A percentile compares a stretch with the other conserved stretches of the same genome.
Conservation (phyloP, 2,888 invertebrate genomes). For the Dexiosoma caninum region DNA sequence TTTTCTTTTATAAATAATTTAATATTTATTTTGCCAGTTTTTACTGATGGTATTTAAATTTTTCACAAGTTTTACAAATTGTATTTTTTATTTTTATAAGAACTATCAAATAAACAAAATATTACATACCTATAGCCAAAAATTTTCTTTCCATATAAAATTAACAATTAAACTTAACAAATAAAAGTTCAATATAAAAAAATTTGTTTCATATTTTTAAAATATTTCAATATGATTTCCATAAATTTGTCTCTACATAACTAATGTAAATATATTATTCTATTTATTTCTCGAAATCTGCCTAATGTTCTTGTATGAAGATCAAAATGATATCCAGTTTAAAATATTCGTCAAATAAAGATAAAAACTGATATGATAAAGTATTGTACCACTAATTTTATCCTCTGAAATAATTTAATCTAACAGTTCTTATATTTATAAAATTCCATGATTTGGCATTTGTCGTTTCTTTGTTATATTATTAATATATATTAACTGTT, state of each 20-base stretch:
- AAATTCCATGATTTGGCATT: background rate
- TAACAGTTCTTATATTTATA: too few species aligned
- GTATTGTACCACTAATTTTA: too few species aligned
- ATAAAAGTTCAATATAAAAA: background rate
- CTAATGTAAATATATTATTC: background rate
- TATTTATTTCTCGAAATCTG: background rate
- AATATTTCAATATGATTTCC: background rate
- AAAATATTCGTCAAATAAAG: too few species aligned
- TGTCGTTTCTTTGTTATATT: too few species aligned
- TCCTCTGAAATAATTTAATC: too few species aligned
- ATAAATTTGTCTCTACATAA: background rate
- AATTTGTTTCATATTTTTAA: background rate
- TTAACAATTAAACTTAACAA: constrained; percentile 51
- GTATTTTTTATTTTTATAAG: background rate
- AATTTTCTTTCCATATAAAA: constrained; percentile 21
- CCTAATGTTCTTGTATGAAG: background rate
- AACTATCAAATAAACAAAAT: constrained; percentile 12
- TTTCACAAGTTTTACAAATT: background rate
- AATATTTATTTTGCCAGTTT: background rate
- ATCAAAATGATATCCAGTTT: too few species aligned
- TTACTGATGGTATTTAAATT: background rate
- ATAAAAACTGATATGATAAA: too few species aligned
- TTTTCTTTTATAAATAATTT: background rate
- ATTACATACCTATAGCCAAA: constrained; percentile 22
- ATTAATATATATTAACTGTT: too few species aligned